Percentiles rank a stretch among this genome's conserved stretches.
Evolutionary conservation across 2,888 invertebrate genomes (phyloP).

Genomic region (Priocnemis perturbator): DNA sequence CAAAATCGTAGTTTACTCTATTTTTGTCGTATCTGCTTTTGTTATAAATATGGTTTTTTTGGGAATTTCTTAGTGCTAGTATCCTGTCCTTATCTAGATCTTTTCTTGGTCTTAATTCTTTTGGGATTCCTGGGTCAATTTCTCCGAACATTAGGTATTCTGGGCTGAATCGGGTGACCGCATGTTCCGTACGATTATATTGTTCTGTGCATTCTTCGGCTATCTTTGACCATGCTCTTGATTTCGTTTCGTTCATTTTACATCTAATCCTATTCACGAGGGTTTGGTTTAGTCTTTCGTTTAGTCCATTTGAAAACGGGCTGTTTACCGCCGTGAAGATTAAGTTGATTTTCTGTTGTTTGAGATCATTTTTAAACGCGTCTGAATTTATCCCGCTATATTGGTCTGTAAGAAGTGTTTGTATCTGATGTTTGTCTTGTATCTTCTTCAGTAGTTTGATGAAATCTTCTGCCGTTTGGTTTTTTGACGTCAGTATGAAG

Average conservation of each 20-base stretch:
- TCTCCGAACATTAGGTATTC: conserved; percentile 47
- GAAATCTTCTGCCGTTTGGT: conserved; percentile 53
- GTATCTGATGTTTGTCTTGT: conserved; percentile 28
- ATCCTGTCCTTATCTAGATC: conserved; percentile 20
- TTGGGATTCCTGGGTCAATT: conserved; percentile 35
- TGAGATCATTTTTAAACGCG: conserved; percentile 54
- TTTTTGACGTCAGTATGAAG: conserved; percentile 52
- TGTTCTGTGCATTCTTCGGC: conserved; percentile 52
- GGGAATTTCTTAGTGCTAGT: conserved; percentile 40
- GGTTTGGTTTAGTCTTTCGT: too few species aligned
- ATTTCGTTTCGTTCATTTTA: conserved; percentile 54
- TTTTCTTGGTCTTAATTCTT: conserved; percentile 30
- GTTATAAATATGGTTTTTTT: conserved; percentile 26
- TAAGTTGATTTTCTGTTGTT: conserved; percentile 46
- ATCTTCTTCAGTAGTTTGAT: conserved; percentile 46
- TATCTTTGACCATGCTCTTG: conserved; percentile 53
- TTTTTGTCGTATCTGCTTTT: conserved; percentile 24
- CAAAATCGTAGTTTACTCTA: conserved; percentile 30
- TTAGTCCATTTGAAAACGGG: too few species aligned
- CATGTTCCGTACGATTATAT: conserved; percentile 24
- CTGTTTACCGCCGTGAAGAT: conserved; percentile 57
- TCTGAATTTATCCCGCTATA: conserved; percentile 57
- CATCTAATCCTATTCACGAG: conserved; percentile 60
- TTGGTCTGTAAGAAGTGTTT: conserved; percentile 53
- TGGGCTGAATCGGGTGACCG: conserved; percentile 25